Evolutionary conservation across 2,797 vertebrate species (phyloP).

Genomic region (Apogon hyalosoma): DNA sequence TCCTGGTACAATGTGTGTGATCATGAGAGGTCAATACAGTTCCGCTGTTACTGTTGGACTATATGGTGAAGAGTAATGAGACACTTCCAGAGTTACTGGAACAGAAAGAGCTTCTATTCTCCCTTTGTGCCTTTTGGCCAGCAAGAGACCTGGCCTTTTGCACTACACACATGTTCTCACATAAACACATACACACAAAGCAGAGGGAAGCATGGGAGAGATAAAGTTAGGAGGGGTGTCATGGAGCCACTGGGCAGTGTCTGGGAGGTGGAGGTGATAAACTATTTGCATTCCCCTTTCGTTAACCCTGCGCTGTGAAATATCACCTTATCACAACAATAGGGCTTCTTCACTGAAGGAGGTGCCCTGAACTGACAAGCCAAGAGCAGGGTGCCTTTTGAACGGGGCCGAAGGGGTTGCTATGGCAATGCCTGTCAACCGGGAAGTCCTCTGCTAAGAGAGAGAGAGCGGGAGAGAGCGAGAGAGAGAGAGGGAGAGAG

Average conservation of each 20-base stretch:
- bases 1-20: neutral
- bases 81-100: conserved; percentile 49
- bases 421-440: conserved; percentile 81
- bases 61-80: conserved; percentile 40
- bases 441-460: conserved; percentile 75
- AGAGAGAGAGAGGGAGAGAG: conserved; percentile 48
- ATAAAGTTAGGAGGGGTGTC: conserved; percentile 53
- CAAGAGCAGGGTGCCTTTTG: conserved; percentile 73
- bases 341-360: conserved; percentile 69
- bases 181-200: conserved; percentile 40
- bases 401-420: conserved; percentile 72
- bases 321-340: conserved; percentile 86
- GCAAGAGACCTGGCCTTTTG: conserved; percentile 54
- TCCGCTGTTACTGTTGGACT: conserved; percentile 38
- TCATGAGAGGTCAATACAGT: conserved; percentile 31
- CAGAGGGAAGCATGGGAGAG: conserved; percentile 44
- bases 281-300: conserved; percentile 75
- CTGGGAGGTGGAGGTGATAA: conserved; percentile 72
- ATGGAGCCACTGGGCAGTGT: conserved; percentile 51
- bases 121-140: conserved; percentile 44
- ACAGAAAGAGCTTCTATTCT: conserved; percentile 57
- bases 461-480: conserved; percentile 37
- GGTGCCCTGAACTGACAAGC: conserved; percentile 65
- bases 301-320: conserved; percentile 81
- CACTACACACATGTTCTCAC: conserved; percentile 13